Evolutionary conservation across 2,113 vertebrate genomes (phyloP).

Genomic region (Cettia cetti): DNA sequence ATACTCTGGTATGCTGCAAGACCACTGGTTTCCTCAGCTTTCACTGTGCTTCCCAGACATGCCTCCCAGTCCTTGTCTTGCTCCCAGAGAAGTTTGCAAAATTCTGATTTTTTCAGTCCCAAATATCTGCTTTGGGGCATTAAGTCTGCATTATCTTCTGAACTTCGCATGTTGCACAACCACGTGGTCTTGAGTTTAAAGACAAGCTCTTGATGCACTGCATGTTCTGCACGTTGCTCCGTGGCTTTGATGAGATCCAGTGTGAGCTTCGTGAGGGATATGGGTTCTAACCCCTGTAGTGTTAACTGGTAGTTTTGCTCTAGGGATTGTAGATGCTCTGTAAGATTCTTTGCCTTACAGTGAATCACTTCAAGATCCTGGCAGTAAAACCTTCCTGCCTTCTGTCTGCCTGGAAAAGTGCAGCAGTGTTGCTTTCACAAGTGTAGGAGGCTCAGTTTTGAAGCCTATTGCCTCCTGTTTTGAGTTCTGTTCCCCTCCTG

Average conservation of each 20-base stretch:
- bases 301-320: not conserved
- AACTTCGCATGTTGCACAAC: rapidly evolving
- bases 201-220: not conserved
- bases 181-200: not conserved
- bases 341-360: not conserved
- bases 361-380: not conserved
- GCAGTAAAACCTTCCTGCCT: not conserved
- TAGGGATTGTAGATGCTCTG: not conserved
- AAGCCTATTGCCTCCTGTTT: not conserved
- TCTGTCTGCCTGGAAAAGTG: not conserved
- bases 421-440: not conserved
- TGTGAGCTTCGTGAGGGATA: not conserved
- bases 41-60: not conserved
- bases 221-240: not conserved
- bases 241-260: not conserved
- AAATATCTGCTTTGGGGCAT: not conserved
- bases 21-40: not conserved
- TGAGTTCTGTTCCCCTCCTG: not conserved
- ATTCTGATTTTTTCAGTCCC: not conserved
- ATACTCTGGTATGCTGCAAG: not conserved
- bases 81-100: not conserved
- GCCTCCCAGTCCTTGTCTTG: not conserved
- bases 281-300: not conserved
- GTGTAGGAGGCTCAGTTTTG: not conserved
- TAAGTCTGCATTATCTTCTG: not conserved